These are phyloP conservation scores for Patella vulgata DNA, from an alignment of 1,140 invertebrate species.

Conservation along the genomic window DNA sequence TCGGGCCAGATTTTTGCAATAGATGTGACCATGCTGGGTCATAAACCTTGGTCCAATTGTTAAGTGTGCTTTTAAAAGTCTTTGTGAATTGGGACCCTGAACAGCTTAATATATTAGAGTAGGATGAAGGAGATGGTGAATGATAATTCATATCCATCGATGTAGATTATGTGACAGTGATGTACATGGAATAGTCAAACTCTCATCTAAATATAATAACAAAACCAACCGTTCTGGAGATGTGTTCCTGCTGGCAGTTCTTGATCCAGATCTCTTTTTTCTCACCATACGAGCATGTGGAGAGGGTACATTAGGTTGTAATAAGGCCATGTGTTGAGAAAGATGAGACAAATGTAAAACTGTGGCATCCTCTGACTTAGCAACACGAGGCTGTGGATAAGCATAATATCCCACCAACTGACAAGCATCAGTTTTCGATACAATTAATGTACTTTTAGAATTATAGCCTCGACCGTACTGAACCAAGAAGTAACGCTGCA, in stretches of 20 bases:
- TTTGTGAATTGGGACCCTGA: too few species aligned
- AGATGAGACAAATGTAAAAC: conserved; percentile 12
- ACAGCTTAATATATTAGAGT: too few species aligned
- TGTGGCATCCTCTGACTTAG: conserved; percentile 22
- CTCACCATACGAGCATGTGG: neutral
- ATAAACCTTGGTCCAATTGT: too few species aligned
- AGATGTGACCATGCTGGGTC: too few species aligned
- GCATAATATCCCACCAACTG: conserved; percentile 63
- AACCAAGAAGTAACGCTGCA: conserved; percentile 65
- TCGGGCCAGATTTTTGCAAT: too few species aligned
- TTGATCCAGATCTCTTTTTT: neutral
- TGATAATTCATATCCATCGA: too few species aligned
- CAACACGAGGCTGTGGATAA: conserved; percentile 47
- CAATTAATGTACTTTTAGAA: conserved; percentile 63
- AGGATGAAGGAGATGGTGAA: too few species aligned
- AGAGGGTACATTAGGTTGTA: too few species aligned
- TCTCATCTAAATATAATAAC: too few species aligned
- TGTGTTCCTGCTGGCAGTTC: neutral
- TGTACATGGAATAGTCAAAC: too few species aligned
- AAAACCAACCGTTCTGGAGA: conserved; percentile 6
- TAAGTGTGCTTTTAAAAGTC: too few species aligned
- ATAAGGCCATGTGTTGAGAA: neutral
- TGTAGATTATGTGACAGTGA: too few species aligned
- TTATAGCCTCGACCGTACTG: conserved; percentile 62
- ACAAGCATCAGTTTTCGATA: conserved; percentile 59